A percentile compares a stretch with the other conserved stretches of the same genome.
phyloP scores from a whole-genome alignment of 2,797 vertebrate species.

The Hippopotamyrus pictus region DNA sequence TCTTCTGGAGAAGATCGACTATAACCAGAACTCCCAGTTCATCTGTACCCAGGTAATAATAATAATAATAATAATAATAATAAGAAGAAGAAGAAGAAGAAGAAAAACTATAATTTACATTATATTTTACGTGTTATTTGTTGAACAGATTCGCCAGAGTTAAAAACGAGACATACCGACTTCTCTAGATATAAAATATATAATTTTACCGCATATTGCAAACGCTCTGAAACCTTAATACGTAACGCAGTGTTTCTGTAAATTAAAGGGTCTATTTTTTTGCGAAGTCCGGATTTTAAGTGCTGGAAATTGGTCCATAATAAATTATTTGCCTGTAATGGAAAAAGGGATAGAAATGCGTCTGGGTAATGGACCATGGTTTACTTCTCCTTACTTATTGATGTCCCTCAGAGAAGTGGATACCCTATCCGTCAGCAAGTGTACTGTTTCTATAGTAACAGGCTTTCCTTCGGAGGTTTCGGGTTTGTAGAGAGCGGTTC shows the following conservation, averaged over 20 bases:
- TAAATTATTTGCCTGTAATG: background rate
- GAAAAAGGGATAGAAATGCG: background rate
- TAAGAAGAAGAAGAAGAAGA: background rate
- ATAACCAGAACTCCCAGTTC: background rate
- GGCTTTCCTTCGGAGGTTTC: background rate
- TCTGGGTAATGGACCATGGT: background rate
- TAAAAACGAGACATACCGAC: background rate
- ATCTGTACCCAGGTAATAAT: background rate
- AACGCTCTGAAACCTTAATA: background rate
- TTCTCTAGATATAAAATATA: background rate
- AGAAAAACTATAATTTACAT: background rate
- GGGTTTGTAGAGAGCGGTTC: background rate
- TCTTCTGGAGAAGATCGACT: constrained; percentile 14
- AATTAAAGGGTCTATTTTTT: background rate
- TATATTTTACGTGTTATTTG: background rate
- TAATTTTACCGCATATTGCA: background rate
- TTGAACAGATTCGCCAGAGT: background rate
- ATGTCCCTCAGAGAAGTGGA: constrained; percentile 20
- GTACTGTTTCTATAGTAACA: constrained; percentile 25
- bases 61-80: background rate
- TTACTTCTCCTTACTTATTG: constrained; percentile 31
- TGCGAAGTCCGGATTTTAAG: background rate
- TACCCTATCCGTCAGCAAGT: constrained; percentile 26
- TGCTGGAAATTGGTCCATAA: background rate
- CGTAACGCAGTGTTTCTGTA: background rate